Base-by-base conservation (phyloP, 2,113 vertebrate genomes). In the Campylomormyrus tamandua region DNA sequence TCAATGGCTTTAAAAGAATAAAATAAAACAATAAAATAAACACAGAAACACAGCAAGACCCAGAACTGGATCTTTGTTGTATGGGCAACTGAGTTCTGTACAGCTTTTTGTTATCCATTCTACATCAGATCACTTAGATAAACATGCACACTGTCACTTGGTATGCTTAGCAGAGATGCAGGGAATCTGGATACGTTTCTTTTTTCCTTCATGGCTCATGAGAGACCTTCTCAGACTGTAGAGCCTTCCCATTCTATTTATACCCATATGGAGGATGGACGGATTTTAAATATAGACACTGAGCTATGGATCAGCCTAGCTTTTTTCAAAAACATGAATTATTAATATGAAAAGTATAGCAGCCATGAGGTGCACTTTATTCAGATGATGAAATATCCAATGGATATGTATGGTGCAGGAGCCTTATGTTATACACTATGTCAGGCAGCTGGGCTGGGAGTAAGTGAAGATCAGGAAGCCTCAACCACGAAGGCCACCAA, bases 291-390 rank as follows among this genome's bases (percentile, higher is more conserved):
- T 90, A 91, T 90, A 92, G 91, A 87, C 84, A 84, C 89, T 90
- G 88, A 91, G 85, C 91, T 90, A 84, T 86, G 89, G 89, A 45
- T 91, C 92, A 89, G 91, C 89, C 86, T 92, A 90, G 83, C 90
- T 89, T 50, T 93, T 90, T 89, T 91, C 90, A 88, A n/a, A 48
- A 87, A 89, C 84, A 90, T 95, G 89, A 95, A 95, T 95, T 91
- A 94, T 95, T 95, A 62, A 94, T 53, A 48, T 92, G 85, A 89
- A 90, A 62, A 90, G 85, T 87, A 35, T 52, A 86, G 88, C 84
- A 35, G 87, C 89, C 90, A 92, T 90, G 89, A 90, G 93, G 89
- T 91, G 90, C 92, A 93, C 92, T 88, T 89, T 85, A 89, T 89
- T 89, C 84, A 46, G n/a, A 56, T 35, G 53, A 87, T 89, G 66